A percentile compares a stretch with the other conserved stretches of the same genome.
Conservation (phyloP, 2,113 vertebrate genomes). For the Seriola aureovittata region DNA sequence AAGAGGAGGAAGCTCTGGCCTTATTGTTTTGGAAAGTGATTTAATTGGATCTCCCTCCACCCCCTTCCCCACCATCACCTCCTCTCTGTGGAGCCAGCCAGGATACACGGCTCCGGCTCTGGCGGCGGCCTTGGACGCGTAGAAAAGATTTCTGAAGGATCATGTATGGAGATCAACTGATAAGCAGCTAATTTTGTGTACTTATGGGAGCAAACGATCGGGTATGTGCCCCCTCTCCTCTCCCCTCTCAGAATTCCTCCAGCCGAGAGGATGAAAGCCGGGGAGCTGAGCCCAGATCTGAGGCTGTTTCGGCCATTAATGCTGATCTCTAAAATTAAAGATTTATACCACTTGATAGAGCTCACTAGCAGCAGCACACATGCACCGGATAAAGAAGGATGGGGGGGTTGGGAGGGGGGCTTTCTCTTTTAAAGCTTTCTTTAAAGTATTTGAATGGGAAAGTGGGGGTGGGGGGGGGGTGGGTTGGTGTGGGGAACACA, state of each 20-base stretch:
- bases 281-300: conserved; percentile 84
- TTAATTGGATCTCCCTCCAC: conserved; percentile 89
- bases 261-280: conserved; percentile 85
- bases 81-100: conserved; percentile 36
- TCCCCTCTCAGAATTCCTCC: conserved; percentile 85
- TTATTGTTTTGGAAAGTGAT: conserved; percentile 93
- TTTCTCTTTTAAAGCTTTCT: conserved; percentile 82
- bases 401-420: conserved; percentile 46
- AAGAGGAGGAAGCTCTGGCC: conserved; percentile 85
- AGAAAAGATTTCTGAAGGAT: conserved; percentile 94
- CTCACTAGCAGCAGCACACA: conserved; percentile 77
- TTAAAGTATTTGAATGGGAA: conserved; percentile 85
- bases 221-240: not conserved
- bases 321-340: conserved; percentile 92
- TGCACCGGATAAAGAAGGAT: conserved; percentile 52
- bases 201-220: conserved; percentile 93
- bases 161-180: conserved; percentile 97
- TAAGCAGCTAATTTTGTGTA: conserved; percentile 99
- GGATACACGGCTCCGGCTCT: conserved; percentile 82
- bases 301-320: conserved; percentile 89
- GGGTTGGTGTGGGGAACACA: conserved; percentile 79
- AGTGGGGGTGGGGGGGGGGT: not conserved
- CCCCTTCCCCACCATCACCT: not conserved
- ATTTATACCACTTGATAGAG: conserved; percentile 90
- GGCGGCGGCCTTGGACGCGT: conserved; percentile 86